Percentiles rank a stretch among this genome's conserved stretches.
Evolutionary conservation across 2,113 vertebrate species (phyloP).

Genomic region (Halichoerus grypus): DNA sequence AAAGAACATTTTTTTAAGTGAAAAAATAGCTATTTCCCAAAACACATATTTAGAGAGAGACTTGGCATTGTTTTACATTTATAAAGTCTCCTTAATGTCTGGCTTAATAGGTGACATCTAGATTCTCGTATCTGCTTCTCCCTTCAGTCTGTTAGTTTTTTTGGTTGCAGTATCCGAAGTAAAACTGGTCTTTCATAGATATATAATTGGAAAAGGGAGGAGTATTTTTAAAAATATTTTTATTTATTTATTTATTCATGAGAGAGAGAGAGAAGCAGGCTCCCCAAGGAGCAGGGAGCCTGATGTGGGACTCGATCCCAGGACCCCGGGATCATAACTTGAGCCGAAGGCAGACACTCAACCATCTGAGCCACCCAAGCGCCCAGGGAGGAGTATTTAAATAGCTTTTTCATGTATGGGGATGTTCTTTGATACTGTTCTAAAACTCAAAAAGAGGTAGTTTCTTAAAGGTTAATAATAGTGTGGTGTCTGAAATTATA

Average conservation of each 20-base stretch:
- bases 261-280: no score
- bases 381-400: background rate
- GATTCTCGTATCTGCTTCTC: background rate
- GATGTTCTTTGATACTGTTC: background rate
- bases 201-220: background rate
- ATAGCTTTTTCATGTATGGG: background rate
- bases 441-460: background rate
- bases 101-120: background rate
- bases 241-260: no score
- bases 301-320: no score
- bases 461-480: constrained; percentile 1
- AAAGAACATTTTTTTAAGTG: background rate
- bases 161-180: constrained; percentile 23
- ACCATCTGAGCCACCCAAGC: background rate
- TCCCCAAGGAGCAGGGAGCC: no score
- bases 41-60: background rate
- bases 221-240: no score
- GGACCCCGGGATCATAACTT: no score
- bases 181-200: background rate
- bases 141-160: background rate
- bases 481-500: background rate
- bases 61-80: background rate
- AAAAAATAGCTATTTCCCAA: background rate
- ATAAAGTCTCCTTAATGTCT: background rate
- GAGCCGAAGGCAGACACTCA: no score